These are phyloP conservation scores for Cololabis saira DNA, from an alignment of 2,113 vertebrate species.

Conservation along the genomic window DNA sequence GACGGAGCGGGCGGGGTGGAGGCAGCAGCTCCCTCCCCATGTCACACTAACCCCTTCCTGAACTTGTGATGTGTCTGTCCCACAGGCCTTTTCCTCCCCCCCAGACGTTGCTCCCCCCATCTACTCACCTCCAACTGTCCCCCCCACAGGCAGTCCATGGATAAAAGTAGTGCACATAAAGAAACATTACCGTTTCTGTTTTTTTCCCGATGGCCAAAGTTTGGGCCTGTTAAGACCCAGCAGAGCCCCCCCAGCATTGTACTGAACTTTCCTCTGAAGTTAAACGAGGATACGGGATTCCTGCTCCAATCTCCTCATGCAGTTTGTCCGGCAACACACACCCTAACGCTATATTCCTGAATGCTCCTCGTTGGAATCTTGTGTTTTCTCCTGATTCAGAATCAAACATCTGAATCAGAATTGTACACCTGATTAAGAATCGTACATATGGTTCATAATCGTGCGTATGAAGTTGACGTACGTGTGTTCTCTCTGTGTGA, in stretches of 20 bases:
- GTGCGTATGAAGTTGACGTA: no score
- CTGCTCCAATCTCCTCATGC: not conserved
- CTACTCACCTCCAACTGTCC: not conserved
- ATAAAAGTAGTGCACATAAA: no score
- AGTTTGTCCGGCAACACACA: not conserved
- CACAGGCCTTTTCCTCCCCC: slow-evolving; percentile 45
- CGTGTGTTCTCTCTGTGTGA: no score
- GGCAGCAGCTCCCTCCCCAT: slow-evolving; percentile 39
- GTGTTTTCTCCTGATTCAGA: no score
- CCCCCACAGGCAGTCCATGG: not conserved
- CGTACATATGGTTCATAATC: no score
- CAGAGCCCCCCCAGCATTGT: no score
- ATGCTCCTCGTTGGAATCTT: no score
- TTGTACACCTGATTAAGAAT: no score
- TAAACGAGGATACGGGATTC: not conserved
- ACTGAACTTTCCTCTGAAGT: not conserved
- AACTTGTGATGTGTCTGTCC: slow-evolving; percentile 60
- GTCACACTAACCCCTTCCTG: slow-evolving; percentile 75
- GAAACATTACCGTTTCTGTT: no score
- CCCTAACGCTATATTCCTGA: no score
- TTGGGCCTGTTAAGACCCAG: no score
- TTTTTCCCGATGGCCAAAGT: not conserved
- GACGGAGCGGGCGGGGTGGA: not conserved
- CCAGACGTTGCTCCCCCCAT: slow-evolving; percentile 5
- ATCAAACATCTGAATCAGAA: no score